Base-by-base conservation (phyloP, 2,113 vertebrate species). In the Pimephales promelas region DNA sequence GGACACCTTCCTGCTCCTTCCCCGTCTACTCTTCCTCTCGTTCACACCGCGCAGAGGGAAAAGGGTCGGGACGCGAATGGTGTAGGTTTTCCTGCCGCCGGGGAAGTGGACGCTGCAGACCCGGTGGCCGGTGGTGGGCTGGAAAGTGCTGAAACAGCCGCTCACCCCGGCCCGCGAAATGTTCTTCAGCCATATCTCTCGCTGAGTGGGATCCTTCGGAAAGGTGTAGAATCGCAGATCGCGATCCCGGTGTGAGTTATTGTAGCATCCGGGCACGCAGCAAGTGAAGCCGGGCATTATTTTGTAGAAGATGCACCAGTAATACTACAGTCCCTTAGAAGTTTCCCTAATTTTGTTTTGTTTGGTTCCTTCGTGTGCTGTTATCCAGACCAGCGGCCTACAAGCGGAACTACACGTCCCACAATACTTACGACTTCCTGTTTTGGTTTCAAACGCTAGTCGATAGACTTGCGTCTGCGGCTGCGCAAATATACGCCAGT, bases 151-250 rank as follows among this genome's bases (percentile, higher is more conserved):
- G 92, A 99, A 99, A 91, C 97, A 99, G 89, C 97, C 97, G 90
- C 96, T 97, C 89, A 98, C 97, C 88, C 97, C 97, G 82, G 97
- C 96, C 86, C 97, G 95, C 79, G 97, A 98, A 91, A 98, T 97
- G 92, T 98, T 99, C 95, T 97, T 96, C 85, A 99, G 95, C 97
- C 97, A 99, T 80, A 95, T 94, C 90, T 97, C 96, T 83, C 97
- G 92, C 87, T 97, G 94, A 91, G 95, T 92, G 81, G 93, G 91
- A 90, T 98, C 97, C 93, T 99, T 99, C 22, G 97, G 97, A 90
- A 99, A 99, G 72, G 97, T 98, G 93, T 98, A 99, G 92, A 99
- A 99, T 86, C 97, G 96, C 89, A 99, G 94, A 81, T 97, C 96
- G 90, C 97, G 95, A 93, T 99, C 97, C 86, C 97, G 95, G 86